Percentiles rank a stretch among this genome's conserved stretches.
These are phyloP conservation scores for Nebria brevicollis DNA, from an alignment of 2,888 invertebrate species.

Conservation along the genomic window DNA sequence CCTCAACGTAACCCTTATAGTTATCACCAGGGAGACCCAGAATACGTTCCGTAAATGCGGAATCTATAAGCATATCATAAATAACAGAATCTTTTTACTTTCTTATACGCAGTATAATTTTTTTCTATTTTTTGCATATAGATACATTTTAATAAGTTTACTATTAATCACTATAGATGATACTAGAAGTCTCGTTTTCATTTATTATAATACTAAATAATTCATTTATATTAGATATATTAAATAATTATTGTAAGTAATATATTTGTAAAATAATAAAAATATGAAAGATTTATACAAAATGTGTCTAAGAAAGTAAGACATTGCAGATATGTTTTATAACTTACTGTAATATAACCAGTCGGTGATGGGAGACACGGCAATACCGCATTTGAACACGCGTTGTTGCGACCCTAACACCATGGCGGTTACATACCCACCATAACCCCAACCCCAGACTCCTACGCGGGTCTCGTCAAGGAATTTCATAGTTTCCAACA, in stretches of 20 bases:
- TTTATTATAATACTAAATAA: too few relatives aligned
- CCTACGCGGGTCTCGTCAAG: conserved; percentile 89
- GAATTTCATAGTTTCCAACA: conserved; percentile 83
- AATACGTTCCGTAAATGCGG: conserved; percentile 94
- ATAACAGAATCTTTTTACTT: not conserved
- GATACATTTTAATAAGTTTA: too few relatives aligned
- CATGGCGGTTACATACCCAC: conserved; percentile 94
- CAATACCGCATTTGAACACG: conserved; percentile 91
- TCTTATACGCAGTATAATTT: too few relatives aligned
- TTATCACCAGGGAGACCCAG: conserved; percentile 89
- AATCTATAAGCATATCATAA: conserved; percentile 70
- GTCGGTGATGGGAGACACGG: conserved; percentile 94
- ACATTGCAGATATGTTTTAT: too few relatives aligned
- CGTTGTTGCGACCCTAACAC: conserved; percentile 84
- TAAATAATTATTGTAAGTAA: too few relatives aligned
- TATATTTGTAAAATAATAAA: too few relatives aligned
- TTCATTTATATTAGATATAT: too few relatives aligned
- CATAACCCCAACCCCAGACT: conserved; percentile 98
- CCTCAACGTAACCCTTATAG: conserved; percentile 90
- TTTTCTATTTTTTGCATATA: too few relatives aligned
- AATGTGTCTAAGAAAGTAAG: too few relatives aligned
- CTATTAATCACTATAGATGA: too few relatives aligned
- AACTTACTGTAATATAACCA: conserved; percentile 94
- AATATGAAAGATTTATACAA: too few relatives aligned
- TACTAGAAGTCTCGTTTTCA: too few relatives aligned